Percentiles rank a stretch among this genome's conserved stretches.
Conservation (phyloP, 2,113 vertebrate species). For the Ailuropoda melanoleuca region DNA sequence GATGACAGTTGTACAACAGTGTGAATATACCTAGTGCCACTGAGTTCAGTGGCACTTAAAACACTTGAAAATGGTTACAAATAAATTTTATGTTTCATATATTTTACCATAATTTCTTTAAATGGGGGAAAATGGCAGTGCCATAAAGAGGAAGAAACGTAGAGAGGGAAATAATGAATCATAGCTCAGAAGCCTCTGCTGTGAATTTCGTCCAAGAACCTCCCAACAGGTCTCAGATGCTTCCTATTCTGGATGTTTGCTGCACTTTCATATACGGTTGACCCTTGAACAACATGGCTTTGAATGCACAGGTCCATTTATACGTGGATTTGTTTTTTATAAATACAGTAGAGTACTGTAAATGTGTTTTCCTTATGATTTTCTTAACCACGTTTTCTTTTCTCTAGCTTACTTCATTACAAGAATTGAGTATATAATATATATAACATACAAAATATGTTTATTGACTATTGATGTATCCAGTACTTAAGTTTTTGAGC, state of each 20-base stretch:
- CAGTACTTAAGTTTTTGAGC: not conserved
- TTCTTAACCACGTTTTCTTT: not conserved
- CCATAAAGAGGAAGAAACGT: not conserved
- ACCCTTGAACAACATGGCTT: not conserved
- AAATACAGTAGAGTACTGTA: not conserved
- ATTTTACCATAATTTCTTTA: not conserved
- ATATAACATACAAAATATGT: not conserved
- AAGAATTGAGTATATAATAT: not conserved
- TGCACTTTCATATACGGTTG: not conserved
- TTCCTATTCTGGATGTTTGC: not conserved
- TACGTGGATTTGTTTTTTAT: not conserved
- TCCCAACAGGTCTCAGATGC: not conserved
- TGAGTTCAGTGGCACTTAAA: too few species aligned
- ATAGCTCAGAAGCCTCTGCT: not conserved
- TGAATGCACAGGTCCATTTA: not conserved
- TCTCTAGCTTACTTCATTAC: not conserved
- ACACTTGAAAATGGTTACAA: not conserved
- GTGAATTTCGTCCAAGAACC: not conserved
- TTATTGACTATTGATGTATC: not conserved
- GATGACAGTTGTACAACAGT: not conserved
- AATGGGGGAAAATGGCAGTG: not conserved
- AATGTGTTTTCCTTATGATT: not conserved
- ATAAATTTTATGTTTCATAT: not conserved
- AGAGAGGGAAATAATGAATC: not conserved
- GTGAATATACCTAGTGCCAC: not conserved